Evolutionary conservation across 2,888 invertebrate species (phyloP).

Genomic region (Drosophila niveifrons): DNA sequence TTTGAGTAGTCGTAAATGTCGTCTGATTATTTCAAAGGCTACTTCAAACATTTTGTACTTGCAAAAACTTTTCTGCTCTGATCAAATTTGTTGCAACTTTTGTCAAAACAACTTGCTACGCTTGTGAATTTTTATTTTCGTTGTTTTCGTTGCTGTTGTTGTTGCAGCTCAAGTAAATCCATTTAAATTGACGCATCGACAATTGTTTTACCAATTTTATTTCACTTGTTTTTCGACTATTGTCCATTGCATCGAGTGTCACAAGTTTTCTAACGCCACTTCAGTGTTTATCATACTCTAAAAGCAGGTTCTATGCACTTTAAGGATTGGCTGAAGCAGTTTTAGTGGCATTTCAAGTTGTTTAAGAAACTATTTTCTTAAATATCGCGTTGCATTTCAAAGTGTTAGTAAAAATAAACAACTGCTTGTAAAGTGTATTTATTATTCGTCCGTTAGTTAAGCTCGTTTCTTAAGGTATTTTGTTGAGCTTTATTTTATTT

Average conservation of each 20-base stretch:
- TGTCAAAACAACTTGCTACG: constrained; percentile 31
- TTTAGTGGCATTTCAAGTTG: no score
- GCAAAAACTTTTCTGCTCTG: constrained; percentile 9
- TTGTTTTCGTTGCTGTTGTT: constrained; percentile 1
- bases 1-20: constrained; percentile 25
- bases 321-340: not conserved
- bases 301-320: not conserved
- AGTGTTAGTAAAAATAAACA: no score
- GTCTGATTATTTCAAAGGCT: constrained; percentile 44
- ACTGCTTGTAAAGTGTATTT: constrained; percentile 4
- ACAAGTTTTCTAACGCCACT: constrained; percentile 32
- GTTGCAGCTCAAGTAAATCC: constrained; percentile 55
- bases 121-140: constrained; percentile 28
- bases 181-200: constrained; percentile 78
- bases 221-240: constrained; percentile 61
- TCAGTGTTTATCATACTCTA: constrained; percentile 19
- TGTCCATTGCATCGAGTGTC: constrained; percentile 39
- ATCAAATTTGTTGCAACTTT: constrained; percentile 25
- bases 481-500: constrained; percentile 6
- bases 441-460: not conserved
- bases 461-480: not conserved
- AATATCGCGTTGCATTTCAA: no score
- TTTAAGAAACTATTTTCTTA: no score
- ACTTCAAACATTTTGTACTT: constrained; percentile 14
- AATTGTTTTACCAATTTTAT: constrained; percentile 75